Evolutionary conservation across 2,888 invertebrate genomes (phyloP).

Genomic region (Ectemnius cavifrons): DNA sequence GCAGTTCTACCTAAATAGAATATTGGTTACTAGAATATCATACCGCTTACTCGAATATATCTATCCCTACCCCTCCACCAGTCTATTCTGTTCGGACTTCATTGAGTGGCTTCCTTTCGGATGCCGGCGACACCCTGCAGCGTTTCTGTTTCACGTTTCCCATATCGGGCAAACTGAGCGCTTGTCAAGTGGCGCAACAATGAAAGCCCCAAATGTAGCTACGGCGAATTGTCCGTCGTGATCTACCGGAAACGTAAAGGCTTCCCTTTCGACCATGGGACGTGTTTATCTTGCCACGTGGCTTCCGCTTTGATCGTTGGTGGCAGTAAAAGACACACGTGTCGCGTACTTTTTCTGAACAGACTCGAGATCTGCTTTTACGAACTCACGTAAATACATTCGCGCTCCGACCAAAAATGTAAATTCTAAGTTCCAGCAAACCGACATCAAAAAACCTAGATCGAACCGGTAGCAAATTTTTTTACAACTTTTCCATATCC

Average conservation of each 20-base stretch:
- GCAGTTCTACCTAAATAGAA: too few species aligned
- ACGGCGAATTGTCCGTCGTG: constrained; percentile 41
- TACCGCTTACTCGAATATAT: not conserved
- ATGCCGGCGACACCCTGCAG: constrained; percentile 48
- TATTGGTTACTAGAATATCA: too few species aligned
- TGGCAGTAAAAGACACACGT: constrained; percentile 45
- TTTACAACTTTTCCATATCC: too few species aligned
- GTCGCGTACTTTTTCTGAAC: constrained; percentile 26
- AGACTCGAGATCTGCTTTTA: constrained; percentile 18
- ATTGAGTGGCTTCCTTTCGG: constrained; percentile 46
- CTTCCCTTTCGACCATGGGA: constrained; percentile 21
- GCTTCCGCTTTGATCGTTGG: constrained; percentile 14
- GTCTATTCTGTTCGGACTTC: constrained; percentile 36
- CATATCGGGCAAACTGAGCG: constrained; percentile 36
- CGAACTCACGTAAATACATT: not conserved
- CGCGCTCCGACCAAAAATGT: too few species aligned
- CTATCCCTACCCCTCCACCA: constrained; percentile 20
- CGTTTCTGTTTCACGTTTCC: constrained; percentile 44
- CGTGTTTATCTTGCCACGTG: constrained; percentile 47
- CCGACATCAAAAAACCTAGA: too few species aligned
- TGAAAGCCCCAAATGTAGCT: constrained; percentile 39
- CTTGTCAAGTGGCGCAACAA: constrained; percentile 39
- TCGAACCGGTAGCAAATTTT: too few species aligned
- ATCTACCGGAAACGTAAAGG: constrained; percentile 42
- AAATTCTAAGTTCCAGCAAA: too few species aligned